phyloP scores from a whole-genome alignment of 2,113 vertebrate species.

The Rostratula benghalensis region DNA sequence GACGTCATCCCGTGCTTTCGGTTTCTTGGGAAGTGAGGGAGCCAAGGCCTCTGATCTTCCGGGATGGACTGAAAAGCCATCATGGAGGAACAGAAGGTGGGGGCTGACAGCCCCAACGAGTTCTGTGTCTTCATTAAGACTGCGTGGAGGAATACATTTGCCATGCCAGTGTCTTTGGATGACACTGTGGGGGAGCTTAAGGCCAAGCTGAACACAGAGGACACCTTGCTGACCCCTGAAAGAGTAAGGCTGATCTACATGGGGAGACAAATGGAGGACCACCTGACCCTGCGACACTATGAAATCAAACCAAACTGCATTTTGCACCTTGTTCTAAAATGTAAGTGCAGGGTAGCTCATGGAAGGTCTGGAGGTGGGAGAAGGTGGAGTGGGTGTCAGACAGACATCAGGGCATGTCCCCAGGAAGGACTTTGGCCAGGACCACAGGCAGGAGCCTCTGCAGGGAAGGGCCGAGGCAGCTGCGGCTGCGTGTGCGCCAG shows the following conservation, averaged over 20 bases:
- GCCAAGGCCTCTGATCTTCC: neutral
- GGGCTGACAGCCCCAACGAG: accelerated
- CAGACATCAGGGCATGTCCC: accelerated
- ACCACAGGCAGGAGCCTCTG: accelerated
- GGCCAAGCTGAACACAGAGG: neutral
- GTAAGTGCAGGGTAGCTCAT: neutral
- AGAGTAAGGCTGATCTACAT: accelerated
- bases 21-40: neutral
- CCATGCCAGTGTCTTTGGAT: neutral
- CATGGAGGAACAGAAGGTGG: neutral
- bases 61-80: accelerated
- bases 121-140: accelerated
- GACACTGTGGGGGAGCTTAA: neutral
- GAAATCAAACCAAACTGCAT: neutral
- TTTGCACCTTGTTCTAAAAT: accelerated
- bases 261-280: accelerated
- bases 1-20: accelerated
- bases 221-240: accelerated
- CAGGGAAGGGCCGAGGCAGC: neutral
- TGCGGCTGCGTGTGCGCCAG: neutral
- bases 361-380: neutral
- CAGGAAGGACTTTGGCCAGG: neutral
- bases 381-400: no score
- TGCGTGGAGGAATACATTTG: accelerated
- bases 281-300: neutral